Percentiles rank a stretch among this genome's conserved stretches.
phyloP scores from a whole-genome alignment of 2,113 vertebrate genomes.

The Galbula dea region DNA sequence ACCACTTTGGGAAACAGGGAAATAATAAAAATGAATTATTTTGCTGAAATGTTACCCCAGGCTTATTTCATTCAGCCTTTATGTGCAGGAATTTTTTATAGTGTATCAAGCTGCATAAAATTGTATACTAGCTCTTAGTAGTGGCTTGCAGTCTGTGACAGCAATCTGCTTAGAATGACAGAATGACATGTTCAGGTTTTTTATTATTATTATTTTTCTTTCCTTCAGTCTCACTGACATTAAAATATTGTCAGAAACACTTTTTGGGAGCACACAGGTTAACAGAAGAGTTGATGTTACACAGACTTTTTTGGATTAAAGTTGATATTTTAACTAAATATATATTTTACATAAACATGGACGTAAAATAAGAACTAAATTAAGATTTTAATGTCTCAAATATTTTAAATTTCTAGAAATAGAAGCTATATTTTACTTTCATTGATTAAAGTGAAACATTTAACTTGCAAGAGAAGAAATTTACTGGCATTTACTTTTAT shows the following conservation, averaged over 20 bases:
- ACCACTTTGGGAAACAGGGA: not conserved
- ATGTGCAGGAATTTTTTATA: not conserved
- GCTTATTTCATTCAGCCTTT: not conserved
- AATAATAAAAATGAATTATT: not conserved
- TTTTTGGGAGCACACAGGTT: slow-evolving; percentile 10
- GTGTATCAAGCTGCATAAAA: not conserved
- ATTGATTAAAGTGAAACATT: not conserved
- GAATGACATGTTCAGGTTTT: too few relatives aligned
- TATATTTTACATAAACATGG: not conserved
- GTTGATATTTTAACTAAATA: not conserved
- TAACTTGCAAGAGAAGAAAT: not conserved
- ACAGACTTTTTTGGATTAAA: not conserved
- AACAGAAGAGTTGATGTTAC: not conserved
- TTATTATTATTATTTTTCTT: not conserved
- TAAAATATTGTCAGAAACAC: slow-evolving; percentile 56
- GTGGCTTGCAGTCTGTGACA: slow-evolving; percentile 27
- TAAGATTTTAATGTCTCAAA: not conserved
- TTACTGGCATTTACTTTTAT: not conserved
- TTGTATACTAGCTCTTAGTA: slow-evolving; percentile 32
- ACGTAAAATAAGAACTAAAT: not conserved
- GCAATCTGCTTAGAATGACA: slow-evolving; percentile 48
- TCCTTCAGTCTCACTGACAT: slow-evolving; percentile 24
- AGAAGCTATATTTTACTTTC: not conserved
- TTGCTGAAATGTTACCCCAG: not conserved
- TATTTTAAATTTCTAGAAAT: not conserved